A percentile compares a stretch with the other conserved stretches of the same genome.
Conservation (phyloP, 2,113 vertebrate species). For the Dromiciops gliroides region DNA sequence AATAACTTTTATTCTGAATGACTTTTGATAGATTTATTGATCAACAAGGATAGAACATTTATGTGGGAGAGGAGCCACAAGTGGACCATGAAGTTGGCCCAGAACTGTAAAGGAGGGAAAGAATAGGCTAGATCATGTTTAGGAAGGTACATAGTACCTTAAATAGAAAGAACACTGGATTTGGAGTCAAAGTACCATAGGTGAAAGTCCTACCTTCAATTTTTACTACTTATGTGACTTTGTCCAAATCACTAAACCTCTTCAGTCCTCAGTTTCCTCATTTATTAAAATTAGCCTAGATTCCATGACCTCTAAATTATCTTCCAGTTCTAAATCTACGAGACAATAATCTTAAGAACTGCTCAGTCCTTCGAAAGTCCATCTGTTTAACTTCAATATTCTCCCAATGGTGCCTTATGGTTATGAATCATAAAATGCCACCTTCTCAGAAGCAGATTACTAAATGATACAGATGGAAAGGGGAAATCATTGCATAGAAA, state of each 20-base stretch:
- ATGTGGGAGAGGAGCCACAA: not conserved
- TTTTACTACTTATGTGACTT: not conserved
- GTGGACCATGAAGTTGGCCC: not conserved
- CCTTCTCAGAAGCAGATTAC: not conserved
- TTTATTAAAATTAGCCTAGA: not conserved
- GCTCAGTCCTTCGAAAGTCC: not conserved
- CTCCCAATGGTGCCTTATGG: not conserved
- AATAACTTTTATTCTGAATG: not conserved
- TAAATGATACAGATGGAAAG: not conserved
- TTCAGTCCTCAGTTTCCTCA: not conserved
- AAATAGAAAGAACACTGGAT: not conserved
- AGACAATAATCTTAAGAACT: not conserved
- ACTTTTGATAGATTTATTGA: not conserved
- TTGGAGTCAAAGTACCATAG: not conserved
- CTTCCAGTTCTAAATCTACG: not conserved
- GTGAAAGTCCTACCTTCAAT: not conserved
- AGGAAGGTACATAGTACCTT: not conserved
- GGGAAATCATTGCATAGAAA: not conserved
- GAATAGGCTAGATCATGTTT: not conserved
- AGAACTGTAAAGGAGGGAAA: not conserved
- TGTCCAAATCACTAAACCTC: not conserved
- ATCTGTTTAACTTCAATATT: not conserved
- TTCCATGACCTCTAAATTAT: not conserved
- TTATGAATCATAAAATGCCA: not conserved
- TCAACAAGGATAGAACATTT: not conserved